Conservation (phyloP, 2,888 invertebrate species). For the Tortricodes alternella region DNA sequence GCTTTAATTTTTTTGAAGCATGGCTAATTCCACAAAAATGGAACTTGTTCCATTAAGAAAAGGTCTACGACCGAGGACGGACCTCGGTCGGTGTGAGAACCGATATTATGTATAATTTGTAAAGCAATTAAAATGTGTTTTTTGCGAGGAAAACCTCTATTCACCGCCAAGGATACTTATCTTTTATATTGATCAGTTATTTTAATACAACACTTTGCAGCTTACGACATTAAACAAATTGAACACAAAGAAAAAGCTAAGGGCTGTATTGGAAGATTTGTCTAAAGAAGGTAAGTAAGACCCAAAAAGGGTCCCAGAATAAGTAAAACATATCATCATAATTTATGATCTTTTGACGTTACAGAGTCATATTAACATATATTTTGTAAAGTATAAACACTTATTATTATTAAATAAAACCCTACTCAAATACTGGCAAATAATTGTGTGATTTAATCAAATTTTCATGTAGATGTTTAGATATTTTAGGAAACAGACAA, state of each 20-base stretch:
- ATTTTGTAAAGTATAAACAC: neutral
- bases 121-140: constrained; percentile 3
- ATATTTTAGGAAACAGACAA: constrained; percentile 29
- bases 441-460: constrained; percentile 19
- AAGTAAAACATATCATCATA: too few relatives aligned
- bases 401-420: neutral
- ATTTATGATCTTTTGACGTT: too few relatives aligned
- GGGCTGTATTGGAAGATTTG: too few relatives aligned
- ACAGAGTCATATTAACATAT: too few relatives aligned
- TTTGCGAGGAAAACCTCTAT: constrained; percentile 7
- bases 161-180: neutral
- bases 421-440: neutral
- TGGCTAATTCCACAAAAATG: constrained; percentile 17
- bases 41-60: constrained; percentile 25
- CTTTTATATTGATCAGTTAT: neutral
- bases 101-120: constrained; percentile 12
- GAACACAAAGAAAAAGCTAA: too few relatives aligned
- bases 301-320: too few relatives aligned
- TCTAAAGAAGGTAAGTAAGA: too few relatives aligned
- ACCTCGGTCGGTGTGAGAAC: constrained; percentile 12
- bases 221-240: too few relatives aligned
- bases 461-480: constrained; percentile 29
- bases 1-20: neutral
- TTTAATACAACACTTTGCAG: neutral
- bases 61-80: constrained; percentile 18